Conservation (phyloP, 1,140 invertebrate species). For the Copidosoma floridanum region DNA sequence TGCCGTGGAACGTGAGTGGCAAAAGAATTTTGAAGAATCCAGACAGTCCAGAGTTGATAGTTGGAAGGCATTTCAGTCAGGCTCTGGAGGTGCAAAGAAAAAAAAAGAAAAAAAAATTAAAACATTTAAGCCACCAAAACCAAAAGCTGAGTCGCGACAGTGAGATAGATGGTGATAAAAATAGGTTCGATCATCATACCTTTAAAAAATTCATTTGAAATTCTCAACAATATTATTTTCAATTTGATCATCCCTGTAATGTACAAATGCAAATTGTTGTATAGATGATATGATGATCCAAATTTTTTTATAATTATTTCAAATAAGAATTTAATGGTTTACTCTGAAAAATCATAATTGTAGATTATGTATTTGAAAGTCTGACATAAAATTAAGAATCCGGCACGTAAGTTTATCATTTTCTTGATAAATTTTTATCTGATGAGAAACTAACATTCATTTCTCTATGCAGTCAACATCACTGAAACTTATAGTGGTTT, state of each 20-base stretch:
- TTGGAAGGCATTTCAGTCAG: constrained; percentile 92
- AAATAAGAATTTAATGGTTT: too few species aligned
- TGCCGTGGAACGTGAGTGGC: constrained; percentile 90
- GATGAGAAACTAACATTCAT: too few species aligned
- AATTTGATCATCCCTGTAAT: constrained; percentile 19
- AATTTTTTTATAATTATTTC: too few species aligned
- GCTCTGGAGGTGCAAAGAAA: constrained; percentile 66
- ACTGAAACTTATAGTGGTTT: too few species aligned
- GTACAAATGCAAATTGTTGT: constrained; percentile 18
- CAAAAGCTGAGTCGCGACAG: constrained; percentile 93
- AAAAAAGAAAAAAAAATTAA: constrained; percentile 74
- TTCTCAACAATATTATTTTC: constrained; percentile 16
- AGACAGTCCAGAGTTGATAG: constrained; percentile 90
- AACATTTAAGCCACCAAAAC: constrained; percentile 90
- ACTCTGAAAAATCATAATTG: too few species aligned
- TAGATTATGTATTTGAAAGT: too few species aligned
- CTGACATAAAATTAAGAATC: too few species aligned
- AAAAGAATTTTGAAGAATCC: constrained; percentile 97
- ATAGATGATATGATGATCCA: too few species aligned
- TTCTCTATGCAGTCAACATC: too few species aligned
- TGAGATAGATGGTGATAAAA: not conserved
- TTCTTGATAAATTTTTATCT: too few species aligned
- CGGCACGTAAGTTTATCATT: too few species aligned
- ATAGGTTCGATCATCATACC: not conserved
- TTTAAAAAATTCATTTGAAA: constrained; percentile 2